Evolutionary conservation across 1,140 invertebrate species (phyloP), one percentile per base, ranked within the genome.

Genomic region (Drosophila cardini): DNA sequence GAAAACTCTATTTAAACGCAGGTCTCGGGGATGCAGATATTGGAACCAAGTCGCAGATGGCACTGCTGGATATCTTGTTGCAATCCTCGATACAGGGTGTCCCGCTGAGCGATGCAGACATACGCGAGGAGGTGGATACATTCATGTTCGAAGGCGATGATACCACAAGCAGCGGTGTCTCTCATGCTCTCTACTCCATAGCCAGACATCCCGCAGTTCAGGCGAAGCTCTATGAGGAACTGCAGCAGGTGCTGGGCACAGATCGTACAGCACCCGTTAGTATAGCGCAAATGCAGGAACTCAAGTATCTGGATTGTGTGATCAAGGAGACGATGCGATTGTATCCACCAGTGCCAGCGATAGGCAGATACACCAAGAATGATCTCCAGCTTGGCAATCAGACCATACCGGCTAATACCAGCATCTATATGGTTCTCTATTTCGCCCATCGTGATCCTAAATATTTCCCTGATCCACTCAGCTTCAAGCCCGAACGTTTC

Each of bases 41-140:
- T 2, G 94, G 93, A 56, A 84, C 91, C 0, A 94, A 94, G 76
- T 95, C 95, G 45, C 93, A 94, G 72, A 92, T 95, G 61, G 96
- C 96, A 5, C 96, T 97, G 91, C 92, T 97, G 76, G 96, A 97
- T 93, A 91, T 97, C 43, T 89, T 97, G 7, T 92, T 97, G 3
- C 92, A 95, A 78, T 93, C 94, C 38, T 93, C 93, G 63, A 91
- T 94, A 6, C 93, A 94, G 72, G 94, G 93, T 4, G 86, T 92
- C 38, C 91, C 92, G 38, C 92, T 97, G 36, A 94, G 93, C 10
- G 93, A 96, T 77, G 91, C 93, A 10, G 95, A 96, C 76, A 95
- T 97, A 11, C 92, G 94, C 60, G 95, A 96, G 92, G 95, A 96
- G 93, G 95, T 96, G 1, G 94, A 96, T 71, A 96, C 96, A 0